These are phyloP conservation scores for Nebria brevicollis DNA, from an alignment of 2,888 invertebrate genomes.

Conservation along the genomic window DNA sequence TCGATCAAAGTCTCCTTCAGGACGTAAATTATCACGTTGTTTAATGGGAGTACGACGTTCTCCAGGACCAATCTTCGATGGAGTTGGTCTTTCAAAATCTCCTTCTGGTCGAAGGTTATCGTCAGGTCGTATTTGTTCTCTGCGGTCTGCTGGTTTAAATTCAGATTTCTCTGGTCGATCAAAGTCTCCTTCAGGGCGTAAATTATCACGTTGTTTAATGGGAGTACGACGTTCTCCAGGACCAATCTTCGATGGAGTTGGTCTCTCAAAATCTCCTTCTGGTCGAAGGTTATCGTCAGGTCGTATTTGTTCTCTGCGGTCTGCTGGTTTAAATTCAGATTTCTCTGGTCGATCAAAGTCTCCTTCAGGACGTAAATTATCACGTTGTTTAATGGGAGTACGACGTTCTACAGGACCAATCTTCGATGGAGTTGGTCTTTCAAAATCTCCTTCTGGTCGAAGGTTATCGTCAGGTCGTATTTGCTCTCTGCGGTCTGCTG, in stretches of 20 bases:
- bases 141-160: conserved; percentile 62
- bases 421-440: conserved; percentile 57
- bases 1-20: conserved; percentile 66
- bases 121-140: conserved; percentile 59
- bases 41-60: conserved; percentile 63
- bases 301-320: conserved; percentile 64
- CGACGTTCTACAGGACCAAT: conserved; percentile 59
- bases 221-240: conserved; percentile 58
- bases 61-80: conserved; percentile 61
- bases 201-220: conserved; percentile 65
- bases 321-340: conserved; percentile 62
- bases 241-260: conserved; percentile 28
- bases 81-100: conserved; percentile 63
- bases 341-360: conserved; percentile 60
- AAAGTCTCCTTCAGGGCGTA: conserved; percentile 65
- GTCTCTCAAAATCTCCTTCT: conserved; percentile 67
- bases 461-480: conserved; percentile 60
- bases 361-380: conserved; percentile 63
- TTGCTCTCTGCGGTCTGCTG: conserved; percentile 56
- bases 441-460: conserved; percentile 64
- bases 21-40: conserved; percentile 66
- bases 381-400: conserved; percentile 64
- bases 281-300: conserved; percentile 69
- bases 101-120: conserved; percentile 69
- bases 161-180: conserved; percentile 59